phyloP scores from a whole-genome alignment of 2,797 vertebrate species.

The Amniataba percoides region DNA sequence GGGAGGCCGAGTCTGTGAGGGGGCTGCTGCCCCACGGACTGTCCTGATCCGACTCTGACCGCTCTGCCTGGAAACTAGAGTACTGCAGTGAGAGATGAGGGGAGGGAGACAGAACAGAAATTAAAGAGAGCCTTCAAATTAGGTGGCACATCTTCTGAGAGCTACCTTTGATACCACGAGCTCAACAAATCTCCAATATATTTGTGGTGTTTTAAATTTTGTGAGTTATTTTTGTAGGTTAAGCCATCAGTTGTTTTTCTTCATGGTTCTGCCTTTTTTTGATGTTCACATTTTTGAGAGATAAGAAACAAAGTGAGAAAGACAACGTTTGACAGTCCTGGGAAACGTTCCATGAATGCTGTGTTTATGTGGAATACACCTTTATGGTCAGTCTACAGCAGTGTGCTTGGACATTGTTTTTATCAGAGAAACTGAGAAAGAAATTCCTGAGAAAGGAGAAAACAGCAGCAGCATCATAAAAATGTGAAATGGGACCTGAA shows the following conservation, averaged over 20 bases:
- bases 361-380: background rate
- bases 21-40: slow-evolving; percentile 96
- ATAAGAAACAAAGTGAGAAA: background rate
- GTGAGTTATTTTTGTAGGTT: background rate
- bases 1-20: slow-evolving; percentile 91
- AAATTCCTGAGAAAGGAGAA: background rate
- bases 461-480: background rate
- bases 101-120: background rate
- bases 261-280: background rate
- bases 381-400: background rate
- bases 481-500: background rate
- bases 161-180: background rate
- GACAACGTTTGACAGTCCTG: background rate
- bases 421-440: too few relatives aligned
- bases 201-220: background rate
- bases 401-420: background rate
- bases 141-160: background rate
- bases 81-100: slow-evolving; percentile 82
- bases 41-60: slow-evolving; percentile 95
- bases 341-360: background rate
- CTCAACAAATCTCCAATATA: background rate
- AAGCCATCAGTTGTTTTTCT: background rate
- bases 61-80: slow-evolving; percentile 92
- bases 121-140: background rate
- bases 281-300: background rate